Evolutionary conservation across 2,113 vertebrate species (phyloP).

Genomic region (Brienomyrus brachyistius): DNA sequence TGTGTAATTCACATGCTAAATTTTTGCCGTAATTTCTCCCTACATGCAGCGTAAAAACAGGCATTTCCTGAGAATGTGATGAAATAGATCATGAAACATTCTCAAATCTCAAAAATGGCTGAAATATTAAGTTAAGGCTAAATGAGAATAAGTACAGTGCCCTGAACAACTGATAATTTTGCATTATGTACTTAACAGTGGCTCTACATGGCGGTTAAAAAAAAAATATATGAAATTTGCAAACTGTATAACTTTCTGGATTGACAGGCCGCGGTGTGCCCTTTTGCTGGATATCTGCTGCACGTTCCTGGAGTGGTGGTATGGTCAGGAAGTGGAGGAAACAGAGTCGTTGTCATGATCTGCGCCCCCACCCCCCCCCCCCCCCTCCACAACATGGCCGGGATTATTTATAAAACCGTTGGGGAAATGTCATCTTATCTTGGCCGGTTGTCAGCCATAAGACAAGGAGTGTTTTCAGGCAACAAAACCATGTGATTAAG

Average conservation of each 20-base stretch:
- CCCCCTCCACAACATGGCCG: neutral
- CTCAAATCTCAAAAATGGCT: neutral
- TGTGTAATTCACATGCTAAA: neutral
- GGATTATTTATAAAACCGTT: constrained; percentile 19
- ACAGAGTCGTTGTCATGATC: neutral
- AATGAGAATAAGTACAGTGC: neutral
- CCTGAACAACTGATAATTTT: neutral
- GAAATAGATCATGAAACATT: neutral
- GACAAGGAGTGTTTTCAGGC: constrained; percentile 10
- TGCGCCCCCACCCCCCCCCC: neutral
- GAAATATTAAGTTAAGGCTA: neutral
- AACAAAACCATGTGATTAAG: neutral
- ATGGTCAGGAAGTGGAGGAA: constrained; percentile 13
- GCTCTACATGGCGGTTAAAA: neutral
- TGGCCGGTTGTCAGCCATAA: neutral
- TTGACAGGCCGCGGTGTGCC: no score
- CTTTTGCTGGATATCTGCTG: neutral
- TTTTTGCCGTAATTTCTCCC: neutral
- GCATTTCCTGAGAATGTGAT: neutral
- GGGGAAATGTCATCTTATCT: constrained; percentile 20
- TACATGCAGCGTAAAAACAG: neutral
- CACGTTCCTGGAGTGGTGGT: neutral
- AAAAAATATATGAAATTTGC: neutral
- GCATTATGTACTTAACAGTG: neutral
- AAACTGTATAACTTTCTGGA: neutral